Percentiles rank a stretch among this genome's conserved stretches.
Conservation (phyloP, 2,797 vertebrate species). For the Thripadectes ignobilis region DNA sequence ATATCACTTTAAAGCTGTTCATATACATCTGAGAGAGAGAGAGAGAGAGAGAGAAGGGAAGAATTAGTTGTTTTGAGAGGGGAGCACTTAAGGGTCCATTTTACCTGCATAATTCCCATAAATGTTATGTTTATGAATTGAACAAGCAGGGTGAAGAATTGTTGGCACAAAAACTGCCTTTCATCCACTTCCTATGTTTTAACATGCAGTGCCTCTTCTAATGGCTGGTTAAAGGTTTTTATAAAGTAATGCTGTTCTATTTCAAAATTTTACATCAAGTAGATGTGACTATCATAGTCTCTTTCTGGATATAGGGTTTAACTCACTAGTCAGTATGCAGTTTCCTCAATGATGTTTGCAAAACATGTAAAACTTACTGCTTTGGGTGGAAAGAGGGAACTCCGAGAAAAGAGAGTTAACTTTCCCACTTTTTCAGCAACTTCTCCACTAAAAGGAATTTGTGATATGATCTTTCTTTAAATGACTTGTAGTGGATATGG, state of each 20-base stretch:
- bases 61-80: slow-evolving; percentile 40
- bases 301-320: neutral
- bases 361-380: neutral
- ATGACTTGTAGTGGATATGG: neutral
- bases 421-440: neutral
- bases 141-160: neutral
- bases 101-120: slow-evolving; percentile 24
- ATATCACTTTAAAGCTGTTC: slow-evolving; percentile 65
- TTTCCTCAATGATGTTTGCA: neutral
- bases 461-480: neutral
- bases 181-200: neutral
- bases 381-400: neutral
- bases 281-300: neutral
- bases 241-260: neutral
- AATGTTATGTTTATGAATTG: slow-evolving; percentile 23
- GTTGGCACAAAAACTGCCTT: neutral
- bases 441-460: neutral
- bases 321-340: neutral
- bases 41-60: neutral
- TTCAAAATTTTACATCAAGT: neutral
- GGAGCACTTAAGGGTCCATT: slow-evolving; percentile 37
- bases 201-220: neutral
- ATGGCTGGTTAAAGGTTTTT: neutral
- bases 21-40: neutral
- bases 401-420: neutral